Conservation (phyloP, 2,888 invertebrate genomes). For the Asteroscopus sphinx region DNA sequence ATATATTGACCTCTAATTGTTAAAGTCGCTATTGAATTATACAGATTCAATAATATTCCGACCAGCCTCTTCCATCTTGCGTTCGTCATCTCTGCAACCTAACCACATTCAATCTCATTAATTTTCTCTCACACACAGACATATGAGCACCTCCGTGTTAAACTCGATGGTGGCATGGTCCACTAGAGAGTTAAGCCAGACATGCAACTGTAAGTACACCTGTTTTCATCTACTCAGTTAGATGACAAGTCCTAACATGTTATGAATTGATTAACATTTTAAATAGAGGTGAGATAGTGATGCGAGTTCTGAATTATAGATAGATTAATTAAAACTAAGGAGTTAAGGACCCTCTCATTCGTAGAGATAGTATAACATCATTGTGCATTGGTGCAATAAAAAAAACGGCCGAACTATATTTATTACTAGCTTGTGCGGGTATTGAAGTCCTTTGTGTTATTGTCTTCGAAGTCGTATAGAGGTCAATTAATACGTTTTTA, state of each 20-base stretch:
- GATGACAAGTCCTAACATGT: not conserved
- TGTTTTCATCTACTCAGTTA: constrained; percentile 2
- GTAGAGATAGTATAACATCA: no score
- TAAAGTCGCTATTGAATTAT: no score
- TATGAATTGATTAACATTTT: constrained; percentile 8
- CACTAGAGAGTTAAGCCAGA: constrained; percentile 11
- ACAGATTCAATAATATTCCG: not conserved
- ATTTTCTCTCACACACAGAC: constrained; percentile 25
- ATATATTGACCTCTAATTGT: no score
- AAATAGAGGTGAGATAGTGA: not conserved
- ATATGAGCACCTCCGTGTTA: constrained; percentile 4
- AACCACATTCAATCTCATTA: constrained; percentile 31
- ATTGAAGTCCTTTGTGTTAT: no score
- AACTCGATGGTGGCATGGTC: constrained; percentile 3
- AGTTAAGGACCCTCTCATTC: no score
- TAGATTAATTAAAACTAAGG: not conserved
- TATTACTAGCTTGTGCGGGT: no score
- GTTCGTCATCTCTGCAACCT: constrained; percentile 9
- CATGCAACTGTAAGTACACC: constrained; percentile 7
- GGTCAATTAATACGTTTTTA: no score
- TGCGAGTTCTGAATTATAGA: not conserved
- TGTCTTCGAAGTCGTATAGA: no score
- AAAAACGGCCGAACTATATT: not conserved
- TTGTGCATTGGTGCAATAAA: not conserved
- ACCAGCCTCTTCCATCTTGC: constrained; percentile 26